Percentiles rank a stretch among this genome's conserved stretches.
Conservation (phyloP, 2,797 vertebrate species). For the Rhinella marina region DNA sequence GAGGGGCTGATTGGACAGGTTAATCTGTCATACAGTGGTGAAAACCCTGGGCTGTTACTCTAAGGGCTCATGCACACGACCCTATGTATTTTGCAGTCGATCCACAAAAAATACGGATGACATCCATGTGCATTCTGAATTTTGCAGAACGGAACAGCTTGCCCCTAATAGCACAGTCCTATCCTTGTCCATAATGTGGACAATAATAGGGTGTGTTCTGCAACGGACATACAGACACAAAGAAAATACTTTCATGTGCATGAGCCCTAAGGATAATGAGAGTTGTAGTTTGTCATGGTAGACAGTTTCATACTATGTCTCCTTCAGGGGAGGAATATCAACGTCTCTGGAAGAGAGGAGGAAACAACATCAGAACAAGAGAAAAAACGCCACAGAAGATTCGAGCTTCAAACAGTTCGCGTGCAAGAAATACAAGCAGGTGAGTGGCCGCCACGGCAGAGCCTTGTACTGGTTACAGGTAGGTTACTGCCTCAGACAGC, state of each 20-base stretch:
- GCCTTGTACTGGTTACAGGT: not conserved
- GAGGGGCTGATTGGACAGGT: no score
- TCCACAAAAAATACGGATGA: no score
- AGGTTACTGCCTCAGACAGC: not conserved
- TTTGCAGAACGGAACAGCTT: no score
- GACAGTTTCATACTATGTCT: not conserved
- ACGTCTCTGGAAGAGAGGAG: slow-evolving; percentile 77
- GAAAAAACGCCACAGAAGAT: slow-evolving; percentile 73
- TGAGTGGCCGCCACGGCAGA: slow-evolving; percentile 64
- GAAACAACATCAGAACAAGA: slow-evolving; percentile 83
- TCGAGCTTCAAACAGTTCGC: slow-evolving; percentile 77
- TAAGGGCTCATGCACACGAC: no score
- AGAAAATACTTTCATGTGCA: no score
- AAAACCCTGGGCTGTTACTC: no score
- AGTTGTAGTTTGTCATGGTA: not conserved
- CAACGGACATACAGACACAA: no score
- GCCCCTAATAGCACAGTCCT: no score
- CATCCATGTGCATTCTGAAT: no score
- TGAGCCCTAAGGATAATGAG: not conserved
- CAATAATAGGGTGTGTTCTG: no score
- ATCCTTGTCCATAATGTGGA: no score
- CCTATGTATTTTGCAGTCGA: not conserved
- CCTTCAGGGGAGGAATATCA: slow-evolving; percentile 70
- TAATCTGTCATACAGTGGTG: no score
- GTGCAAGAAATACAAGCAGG: slow-evolving; percentile 87